Evolutionary conservation across 2,888 invertebrate species (phyloP), one percentile per base, ranked within the genome.

Genomic region (Clunio marinus): DNA sequence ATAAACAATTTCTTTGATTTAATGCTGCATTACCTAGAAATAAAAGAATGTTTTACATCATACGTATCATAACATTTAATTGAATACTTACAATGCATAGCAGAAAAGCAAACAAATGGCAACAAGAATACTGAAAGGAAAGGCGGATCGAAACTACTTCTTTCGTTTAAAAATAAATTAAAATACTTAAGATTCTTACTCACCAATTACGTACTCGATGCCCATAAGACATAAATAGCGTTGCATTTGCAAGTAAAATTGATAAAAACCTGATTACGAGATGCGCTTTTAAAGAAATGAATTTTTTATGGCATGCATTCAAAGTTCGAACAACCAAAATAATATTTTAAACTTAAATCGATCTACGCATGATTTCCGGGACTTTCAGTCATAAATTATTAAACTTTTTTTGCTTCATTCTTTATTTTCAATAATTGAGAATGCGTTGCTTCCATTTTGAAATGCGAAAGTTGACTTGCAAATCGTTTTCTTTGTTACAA

Each of bases 151-250:
- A 66, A 66, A 67, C 22, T 41, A 57, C 41, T 67, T 67, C 57
- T 67, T 57, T 67, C 67, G 37, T 57, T 67, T 55, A 67, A 67
- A 67, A 67, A 37, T 67, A 67, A 67, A 67, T 67, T 67, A 67
- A 67, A 67, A 67, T 67, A 35, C 15, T 57, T 67, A 35, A 67
- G 41, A 67, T 67, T 67, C 35, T 67, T 58, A 35, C 25, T 25
- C 57, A 20, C 25, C 57, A 57, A 57, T 57, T 57, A 57, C 51
- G 51, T 22, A 22, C 20, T 22, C 22, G 51, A 17, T 51, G 2
- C 22, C 17, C 4, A 15, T 22, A 17, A 17, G 22, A 22, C 51
- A 22, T 51, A 41, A 41, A 51, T 51, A 7, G 51, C 51, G 8
- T 13, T 32, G 35, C 13, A 8, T 41, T 41, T 4, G 5, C 5